These are phyloP conservation scores for Trinorchestia longiramus DNA, from an alignment of 1,140 invertebrate genomes.

Conservation along the genomic window DNA sequence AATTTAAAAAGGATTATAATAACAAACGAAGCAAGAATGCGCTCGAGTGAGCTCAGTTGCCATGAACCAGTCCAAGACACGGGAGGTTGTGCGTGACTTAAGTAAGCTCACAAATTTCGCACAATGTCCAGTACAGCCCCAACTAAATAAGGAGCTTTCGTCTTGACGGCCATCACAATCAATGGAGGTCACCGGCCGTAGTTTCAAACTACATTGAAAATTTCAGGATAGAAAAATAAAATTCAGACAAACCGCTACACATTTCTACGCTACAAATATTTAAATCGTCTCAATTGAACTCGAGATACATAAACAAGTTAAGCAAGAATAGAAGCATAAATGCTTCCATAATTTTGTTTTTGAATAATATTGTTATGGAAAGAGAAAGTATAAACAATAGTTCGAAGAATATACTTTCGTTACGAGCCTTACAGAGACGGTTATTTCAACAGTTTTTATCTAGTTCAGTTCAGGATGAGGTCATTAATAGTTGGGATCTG, in stretches of 20 bases:
- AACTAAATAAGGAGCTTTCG: neutral
- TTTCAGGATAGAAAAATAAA: neutral
- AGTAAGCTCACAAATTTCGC: neutral
- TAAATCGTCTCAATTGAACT: neutral
- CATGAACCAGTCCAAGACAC: neutral
- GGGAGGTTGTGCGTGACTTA: neutral
- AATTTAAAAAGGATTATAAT: neutral
- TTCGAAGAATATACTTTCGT: too few species aligned
- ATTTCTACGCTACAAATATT: neutral
- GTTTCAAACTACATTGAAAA: neutral
- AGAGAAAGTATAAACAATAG: too few species aligned
- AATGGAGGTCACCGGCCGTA: neutral
- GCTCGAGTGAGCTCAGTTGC: neutral
- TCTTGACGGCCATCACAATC: neutral
- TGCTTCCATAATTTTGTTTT: neutral
- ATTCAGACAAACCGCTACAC: neutral
- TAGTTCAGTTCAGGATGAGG: too few species aligned
- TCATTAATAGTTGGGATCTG: too few species aligned
- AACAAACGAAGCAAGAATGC: neutral
- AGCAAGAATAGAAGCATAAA: neutral
- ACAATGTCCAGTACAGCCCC: neutral
- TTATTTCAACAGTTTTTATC: too few species aligned
- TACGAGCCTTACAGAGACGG: too few species aligned
- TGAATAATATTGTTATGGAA: neutral
- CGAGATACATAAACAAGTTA: neutral